Base-by-base conservation (phyloP, 2,888 invertebrate genomes). In the Ommatoiulus sabulosus region DNA sequence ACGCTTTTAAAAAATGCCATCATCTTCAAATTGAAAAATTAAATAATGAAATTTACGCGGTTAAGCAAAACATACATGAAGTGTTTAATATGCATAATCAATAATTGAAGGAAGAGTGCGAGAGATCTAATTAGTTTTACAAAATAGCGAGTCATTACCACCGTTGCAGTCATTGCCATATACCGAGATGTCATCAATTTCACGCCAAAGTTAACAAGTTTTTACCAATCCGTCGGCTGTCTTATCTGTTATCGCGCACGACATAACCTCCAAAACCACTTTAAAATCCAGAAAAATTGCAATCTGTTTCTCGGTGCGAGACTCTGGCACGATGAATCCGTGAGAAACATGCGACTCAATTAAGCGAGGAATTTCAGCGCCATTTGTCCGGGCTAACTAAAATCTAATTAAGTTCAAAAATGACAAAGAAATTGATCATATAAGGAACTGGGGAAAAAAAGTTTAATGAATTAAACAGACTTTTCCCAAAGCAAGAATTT, bases 341-440 rank as follows among this genome's bases (percentile, higher is more conserved):
- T 80, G 80, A 80, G 80, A 80, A 80, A 80, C 72, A 80, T 80
- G 80, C 24, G 35, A 80, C 80, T 80, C 80, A 80, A 80, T 80
- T 80, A 80, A 12, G 12, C 4, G 35, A 80, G 80, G 80, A 80
- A 80, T 80, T 80, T 80, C 15, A 80, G 80, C 80, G 35, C 10
- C 35, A 80, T 80, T 80, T 80, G 80, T 35, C 35, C 12, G 24
- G 35, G 3, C 80, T 10, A 80, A 35, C 80, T 35, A 80, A 80
- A 80, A 80, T 12, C 24, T 80, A 80, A 80, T 80, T 80, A 80
- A 80, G 80, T 12, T 20, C 24, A 35, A 12, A 80, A 80, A 80
- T 80, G 72, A 72, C 72, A 80, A 80, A 80, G 80, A 35, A 80
- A 80, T 80, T 80, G 35, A 80, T 80, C 80, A 12, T 12, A 80